These are phyloP conservation scores for Hirtodrosophila confusa DNA, from an alignment of 2,888 invertebrate genomes.

Conservation along the genomic window DNA sequence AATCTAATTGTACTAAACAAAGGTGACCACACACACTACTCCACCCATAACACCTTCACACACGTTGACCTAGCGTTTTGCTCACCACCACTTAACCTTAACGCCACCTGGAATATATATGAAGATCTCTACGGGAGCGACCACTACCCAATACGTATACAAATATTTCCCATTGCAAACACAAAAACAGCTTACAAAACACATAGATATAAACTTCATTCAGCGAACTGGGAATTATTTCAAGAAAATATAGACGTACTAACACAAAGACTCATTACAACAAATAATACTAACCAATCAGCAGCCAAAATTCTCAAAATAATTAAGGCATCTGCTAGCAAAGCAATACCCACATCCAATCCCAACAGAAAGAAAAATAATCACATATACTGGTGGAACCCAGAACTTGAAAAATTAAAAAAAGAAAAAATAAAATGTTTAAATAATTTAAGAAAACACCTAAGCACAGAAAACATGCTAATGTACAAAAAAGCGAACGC, in stretches of 20 bases:
- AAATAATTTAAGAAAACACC: conserved; percentile 8
- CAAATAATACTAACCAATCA: conserved; percentile 5
- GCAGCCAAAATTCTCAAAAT: conserved; percentile 2
- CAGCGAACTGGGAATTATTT: conserved; percentile 14
- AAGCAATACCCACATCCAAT: conserved; percentile 3
- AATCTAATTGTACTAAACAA: conserved; percentile 2
- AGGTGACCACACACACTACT: conserved; percentile 5
- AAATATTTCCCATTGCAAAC: conserved; percentile 5
- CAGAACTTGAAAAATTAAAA: conserved; percentile 7
- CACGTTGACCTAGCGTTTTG: conserved; percentile 5
- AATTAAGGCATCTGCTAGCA: conserved; percentile 1
- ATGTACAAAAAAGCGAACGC: conserved; percentile 16
- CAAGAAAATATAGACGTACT: background rate
- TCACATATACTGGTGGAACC: conserved; percentile 6
- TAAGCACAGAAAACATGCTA: conserved; percentile 8
- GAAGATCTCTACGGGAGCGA: conserved; percentile 12
- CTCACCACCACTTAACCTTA: conserved; percentile 3
- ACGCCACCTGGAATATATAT: background rate
- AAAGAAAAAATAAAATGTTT: conserved; percentile 5
- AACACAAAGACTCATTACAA: conserved; percentile 1
- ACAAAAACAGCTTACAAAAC: conserved; percentile 7
- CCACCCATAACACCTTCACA: conserved; percentile 16
- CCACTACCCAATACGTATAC: conserved; percentile 12
- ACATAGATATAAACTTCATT: conserved; percentile 12
- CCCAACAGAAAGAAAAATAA: background rate